Conservation (phyloP, 1,140 invertebrate species). For the Rhynchophorus ferrugineus region DNA sequence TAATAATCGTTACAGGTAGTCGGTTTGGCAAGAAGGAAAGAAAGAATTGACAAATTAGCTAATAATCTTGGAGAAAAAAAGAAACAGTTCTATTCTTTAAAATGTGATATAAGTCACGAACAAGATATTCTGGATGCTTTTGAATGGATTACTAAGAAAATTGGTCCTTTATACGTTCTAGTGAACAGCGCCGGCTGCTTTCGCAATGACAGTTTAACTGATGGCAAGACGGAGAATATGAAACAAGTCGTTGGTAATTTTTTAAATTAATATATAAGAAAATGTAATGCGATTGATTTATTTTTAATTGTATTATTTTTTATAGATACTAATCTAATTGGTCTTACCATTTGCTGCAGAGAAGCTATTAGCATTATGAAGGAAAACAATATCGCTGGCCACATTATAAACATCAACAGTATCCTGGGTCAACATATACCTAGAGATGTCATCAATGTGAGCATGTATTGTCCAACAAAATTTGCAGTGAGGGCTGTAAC, state of each 20-base stretch:
- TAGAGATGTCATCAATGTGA: slow-evolving; percentile 26
- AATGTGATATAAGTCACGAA: slow-evolving; percentile 60
- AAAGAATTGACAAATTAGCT: slow-evolving; percentile 46
- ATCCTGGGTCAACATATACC: slow-evolving; percentile 46
- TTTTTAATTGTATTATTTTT: too few relatives aligned
- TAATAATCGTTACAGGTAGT: neutral
- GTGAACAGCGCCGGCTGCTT: slow-evolving; percentile 58
- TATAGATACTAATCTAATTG: slow-evolving; percentile 41
- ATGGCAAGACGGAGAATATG: slow-evolving; percentile 5
- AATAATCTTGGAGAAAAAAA: slow-evolving; percentile 22
- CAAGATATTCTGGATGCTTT: slow-evolving; percentile 60
- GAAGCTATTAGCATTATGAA: slow-evolving; percentile 62
- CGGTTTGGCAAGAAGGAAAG: slow-evolving; percentile 35
- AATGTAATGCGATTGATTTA: too few relatives aligned
- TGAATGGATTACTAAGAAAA: slow-evolving; percentile 49
- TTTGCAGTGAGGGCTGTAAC: slow-evolving; percentile 59
- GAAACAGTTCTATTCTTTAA: slow-evolving; percentile 43
- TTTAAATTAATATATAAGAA: too few relatives aligned
- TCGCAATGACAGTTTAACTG: neutral
- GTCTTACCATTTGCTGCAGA: slow-evolving; percentile 54
- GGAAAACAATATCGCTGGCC: slow-evolving; percentile 53
- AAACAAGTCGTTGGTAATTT: neutral
- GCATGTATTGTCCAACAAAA: slow-evolving; percentile 60
- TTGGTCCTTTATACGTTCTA: slow-evolving; percentile 60
- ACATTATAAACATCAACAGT: slow-evolving; percentile 66